These are phyloP conservation scores for Trichogramma evanescens DNA, from an alignment of 2,888 invertebrate genomes.

Conservation along the genomic window DNA sequence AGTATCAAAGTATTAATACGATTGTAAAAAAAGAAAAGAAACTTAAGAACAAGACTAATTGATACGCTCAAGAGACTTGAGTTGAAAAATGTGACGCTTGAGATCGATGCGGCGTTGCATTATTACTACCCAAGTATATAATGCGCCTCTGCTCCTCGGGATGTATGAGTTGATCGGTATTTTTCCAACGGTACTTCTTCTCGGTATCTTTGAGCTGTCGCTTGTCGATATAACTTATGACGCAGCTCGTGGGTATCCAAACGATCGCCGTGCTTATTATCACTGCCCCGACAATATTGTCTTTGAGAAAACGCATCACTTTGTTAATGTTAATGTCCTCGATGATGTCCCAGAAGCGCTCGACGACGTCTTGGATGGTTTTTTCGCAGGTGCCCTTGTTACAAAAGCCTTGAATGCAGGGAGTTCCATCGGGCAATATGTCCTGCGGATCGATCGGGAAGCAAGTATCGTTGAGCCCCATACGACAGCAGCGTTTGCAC, in stretches of 20 bases:
- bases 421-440: constrained; percentile 86
- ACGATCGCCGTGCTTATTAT: constrained; percentile 83
- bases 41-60: background rate
- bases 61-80: background rate
- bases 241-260: constrained; percentile 92
- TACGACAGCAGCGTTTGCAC: constrained; percentile 89
- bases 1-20: too few species aligned
- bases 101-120: constrained; percentile 17
- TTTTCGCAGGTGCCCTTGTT: constrained; percentile 92
- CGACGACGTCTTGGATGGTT: constrained; percentile 90
- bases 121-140: constrained; percentile 53
- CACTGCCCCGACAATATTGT: constrained; percentile 90
- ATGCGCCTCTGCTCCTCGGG: constrained; percentile 66
- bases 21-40: background rate
- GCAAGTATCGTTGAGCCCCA: constrained; percentile 85
- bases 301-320: constrained; percentile 78
- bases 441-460: constrained; percentile 83
- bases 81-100: background rate
- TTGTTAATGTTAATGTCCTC: constrained; percentile 94
- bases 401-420: constrained; percentile 94
- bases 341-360: constrained; percentile 95
- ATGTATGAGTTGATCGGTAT: constrained; percentile 62
- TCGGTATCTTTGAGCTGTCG: constrained; percentile 65
- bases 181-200: constrained; percentile 67
- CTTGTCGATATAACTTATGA: constrained; percentile 77